phyloP scores from a whole-genome alignment of 2,113 vertebrate genomes.

The Gyps fulvus region DNA sequence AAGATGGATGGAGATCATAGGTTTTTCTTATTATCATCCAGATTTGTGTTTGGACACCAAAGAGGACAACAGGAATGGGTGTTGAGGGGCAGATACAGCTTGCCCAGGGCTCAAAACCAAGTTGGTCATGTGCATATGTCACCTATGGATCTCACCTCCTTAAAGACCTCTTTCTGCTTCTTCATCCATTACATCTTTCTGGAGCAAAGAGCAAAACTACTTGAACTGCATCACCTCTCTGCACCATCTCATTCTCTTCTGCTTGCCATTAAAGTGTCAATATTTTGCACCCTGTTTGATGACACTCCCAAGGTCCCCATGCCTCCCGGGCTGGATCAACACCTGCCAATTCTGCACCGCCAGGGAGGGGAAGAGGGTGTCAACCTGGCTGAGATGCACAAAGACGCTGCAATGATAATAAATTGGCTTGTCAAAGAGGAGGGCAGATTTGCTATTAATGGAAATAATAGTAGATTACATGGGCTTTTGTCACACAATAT shows the following conservation, averaged over 20 bases:
- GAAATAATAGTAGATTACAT: conserved; percentile 78
- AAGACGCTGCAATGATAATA: conserved; percentile 58
- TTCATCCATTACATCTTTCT: neutral
- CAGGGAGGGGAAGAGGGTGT: neutral
- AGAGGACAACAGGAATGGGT: neutral
- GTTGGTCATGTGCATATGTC: neutral
- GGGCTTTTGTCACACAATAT: conserved; percentile 66
- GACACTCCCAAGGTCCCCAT: neutral
- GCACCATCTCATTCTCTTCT: neutral
- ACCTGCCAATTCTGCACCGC: conserved; percentile 34
- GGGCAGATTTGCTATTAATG: conserved; percentile 74
- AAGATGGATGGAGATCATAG: neutral
- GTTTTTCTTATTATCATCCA: neutral
- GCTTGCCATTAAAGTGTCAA: neutral
- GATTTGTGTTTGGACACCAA: neutral
- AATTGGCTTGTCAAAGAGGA: conserved; percentile 77
- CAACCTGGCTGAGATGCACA: conserved; percentile 52
- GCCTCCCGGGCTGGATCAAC: conserved; percentile 5
- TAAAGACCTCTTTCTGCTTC: neutral
- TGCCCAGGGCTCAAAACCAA: neutral
- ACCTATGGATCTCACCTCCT: neutral
- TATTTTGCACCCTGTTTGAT: neutral
- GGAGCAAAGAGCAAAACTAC: neutral
- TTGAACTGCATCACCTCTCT: neutral
- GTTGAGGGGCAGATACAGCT: neutral